phyloP scores from a whole-genome alignment of 2,113 vertebrate species.

The Conger conger region DNA sequence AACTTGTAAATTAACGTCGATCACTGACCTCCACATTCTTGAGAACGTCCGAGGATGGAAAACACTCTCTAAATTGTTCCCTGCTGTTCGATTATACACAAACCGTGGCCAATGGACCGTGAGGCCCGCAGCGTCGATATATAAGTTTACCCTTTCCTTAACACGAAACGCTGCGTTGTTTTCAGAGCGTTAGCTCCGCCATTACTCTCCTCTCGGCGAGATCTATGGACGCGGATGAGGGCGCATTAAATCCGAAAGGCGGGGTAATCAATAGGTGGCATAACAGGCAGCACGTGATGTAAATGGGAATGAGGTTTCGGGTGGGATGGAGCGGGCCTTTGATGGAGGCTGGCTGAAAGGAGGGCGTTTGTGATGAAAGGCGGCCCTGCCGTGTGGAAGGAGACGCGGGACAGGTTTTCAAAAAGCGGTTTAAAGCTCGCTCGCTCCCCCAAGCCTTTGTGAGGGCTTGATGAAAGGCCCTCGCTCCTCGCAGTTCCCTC shows the following conservation, averaged over 20 bases:
- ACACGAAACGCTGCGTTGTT: not conserved
- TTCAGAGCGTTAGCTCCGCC: not conserved
- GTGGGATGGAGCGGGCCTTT: not conserved
- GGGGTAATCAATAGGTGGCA: not conserved
- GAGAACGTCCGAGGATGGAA: not conserved
- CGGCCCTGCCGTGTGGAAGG: not conserved
- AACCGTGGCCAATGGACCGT: not conserved
- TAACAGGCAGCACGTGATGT: not conserved
- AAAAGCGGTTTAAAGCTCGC: conserved; percentile 15
- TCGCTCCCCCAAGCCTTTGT: conserved; percentile 4
- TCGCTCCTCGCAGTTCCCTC: not conserved
- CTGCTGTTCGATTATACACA: not conserved
- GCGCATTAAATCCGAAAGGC: conserved; percentile 4
- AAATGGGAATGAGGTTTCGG: conserved; percentile 17
- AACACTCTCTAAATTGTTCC: not conserved
- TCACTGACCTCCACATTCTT: not conserved
- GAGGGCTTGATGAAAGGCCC: not conserved
- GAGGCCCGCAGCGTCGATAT: not conserved
- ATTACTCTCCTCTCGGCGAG: not conserved
- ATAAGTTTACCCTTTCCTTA: not conserved
- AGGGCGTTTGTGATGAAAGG: conserved; percentile 1
- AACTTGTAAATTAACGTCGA: not conserved
- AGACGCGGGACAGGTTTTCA: conserved; percentile 9
- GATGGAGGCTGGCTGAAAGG: conserved; percentile 1
- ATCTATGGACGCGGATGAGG: not conserved